A percentile compares a stretch with the other conserved stretches of the same genome.
phyloP scores from a whole-genome alignment of 2,888 invertebrate species.

The Ferrisia virgata region DNA sequence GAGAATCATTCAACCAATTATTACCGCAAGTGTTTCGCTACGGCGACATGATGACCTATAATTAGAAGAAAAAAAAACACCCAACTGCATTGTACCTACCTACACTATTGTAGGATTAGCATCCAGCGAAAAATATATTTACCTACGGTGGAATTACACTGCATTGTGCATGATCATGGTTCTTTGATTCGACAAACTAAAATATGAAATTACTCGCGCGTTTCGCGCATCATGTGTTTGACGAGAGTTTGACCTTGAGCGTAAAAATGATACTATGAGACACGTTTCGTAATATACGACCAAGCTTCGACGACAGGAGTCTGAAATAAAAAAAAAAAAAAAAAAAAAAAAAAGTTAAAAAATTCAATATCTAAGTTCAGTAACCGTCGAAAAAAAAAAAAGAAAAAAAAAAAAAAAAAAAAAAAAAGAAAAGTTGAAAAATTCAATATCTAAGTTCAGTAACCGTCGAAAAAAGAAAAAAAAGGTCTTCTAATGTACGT shows the following conservation, averaged over 20 bases:
- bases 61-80: not conserved
- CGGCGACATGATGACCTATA: not conserved
- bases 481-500: not conserved
- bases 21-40: not conserved
- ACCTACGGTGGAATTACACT: not conserved
- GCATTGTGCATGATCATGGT: not conserved
- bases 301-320: too few species aligned
- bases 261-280: not conserved
- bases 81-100: not conserved
- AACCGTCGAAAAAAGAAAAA: not conserved
- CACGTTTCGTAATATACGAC: constrained; percentile 1
- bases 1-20: not conserved
- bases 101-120: not conserved
- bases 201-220: not conserved
- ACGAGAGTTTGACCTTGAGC: not conserved
- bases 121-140: not conserved
- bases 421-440: not conserved
- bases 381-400: not conserved
- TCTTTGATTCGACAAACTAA: not conserved
- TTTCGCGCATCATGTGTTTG: not conserved
- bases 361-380: not conserved
- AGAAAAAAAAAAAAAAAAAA: not conserved
- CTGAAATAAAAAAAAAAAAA: too few species aligned
- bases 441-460: not conserved
- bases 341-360: not conserved